Evolutionary conservation across 2,797 vertebrate species (phyloP), one percentile per base, ranked within the genome.

Genomic region (Acrossocheilus fasciatus): DNA sequence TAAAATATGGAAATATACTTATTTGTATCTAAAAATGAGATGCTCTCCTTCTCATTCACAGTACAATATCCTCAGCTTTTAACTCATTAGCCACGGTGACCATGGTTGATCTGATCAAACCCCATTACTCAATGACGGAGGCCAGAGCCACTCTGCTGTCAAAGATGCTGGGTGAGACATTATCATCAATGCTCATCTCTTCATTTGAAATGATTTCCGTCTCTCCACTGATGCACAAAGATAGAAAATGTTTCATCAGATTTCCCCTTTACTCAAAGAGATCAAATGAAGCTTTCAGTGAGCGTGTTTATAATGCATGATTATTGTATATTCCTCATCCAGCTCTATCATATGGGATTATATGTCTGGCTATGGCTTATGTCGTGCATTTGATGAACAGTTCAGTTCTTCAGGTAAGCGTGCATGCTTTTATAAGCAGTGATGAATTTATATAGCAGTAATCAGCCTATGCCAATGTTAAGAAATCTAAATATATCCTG

Each of bases 31-130:
- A 26, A 43, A 41, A 62, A 15, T 41, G 4, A 26, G 8, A 59
- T 26, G 10, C 23, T 59, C 62, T 66, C 23, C 23, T 64, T 64
- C 9, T 59, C 79, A 10, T 72, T 69, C 30, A 18, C 92, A 98
- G 97, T 93, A 97, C 97, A 86, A 96, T 98, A 91, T 98, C 97
- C 0, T 98, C 97, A 1, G 97, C 97, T 39, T 97, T 98, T 79
- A 98, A 97, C 91, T 98, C 97, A 2, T 57, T 98, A 93, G 97
- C 97, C 47, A 97, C 97, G 0, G 97, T 98, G 39, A 98, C 97
- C 0, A 96, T 98, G 96, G 96, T 97, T 81, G 97, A 98, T 88
- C 94, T 98, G 78, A 95, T 98, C 89, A 97, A 96, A 64, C 97
- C 97, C 1, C 91, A 96, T 85, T 96, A 93, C 0, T 50, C 88